Base-by-base conservation (phyloP, 2,888 invertebrate genomes). In the Nesidiocoris tenuis region DNA sequence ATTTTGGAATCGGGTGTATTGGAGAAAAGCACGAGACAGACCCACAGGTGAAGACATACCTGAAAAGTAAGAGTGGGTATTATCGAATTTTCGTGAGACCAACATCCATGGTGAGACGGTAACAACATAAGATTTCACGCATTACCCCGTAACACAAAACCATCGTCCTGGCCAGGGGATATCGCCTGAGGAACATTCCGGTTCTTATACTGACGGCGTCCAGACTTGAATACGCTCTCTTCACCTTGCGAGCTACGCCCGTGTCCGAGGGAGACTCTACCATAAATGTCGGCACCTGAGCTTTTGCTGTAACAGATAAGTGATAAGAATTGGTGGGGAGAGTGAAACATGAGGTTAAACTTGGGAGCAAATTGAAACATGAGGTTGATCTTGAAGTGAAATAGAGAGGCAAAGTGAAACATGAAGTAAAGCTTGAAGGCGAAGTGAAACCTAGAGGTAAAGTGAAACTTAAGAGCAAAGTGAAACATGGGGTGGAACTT, bases 1-100 rank as follows among this genome's bases (percentile, higher is more conserved):
- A 76, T 74, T 70, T 78, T 79, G 1, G 78, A 77, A 21, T 87
- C 87, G 57, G 90, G 90, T 63, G 90, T 88, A 81, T 91, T 92
- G 2, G 91, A 90, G 75, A 93, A 86, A 72, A 94, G 84, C 18
- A 94, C 91, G 68, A 93, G 87, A 83, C 93, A 86, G 68, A 94
- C 92, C 93, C 93, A 94, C 19, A 93, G 84, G 83, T 94, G 94
- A 16, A 95, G 85, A 68, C 93, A 84, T n/a, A 89, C 84, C 91
- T 75, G 75, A 39, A 77, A 75, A 66, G 21, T 16, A 56, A 5
- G 21, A 12, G n/a, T n/a, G n/a, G n/a, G n/a, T n/a, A n/a, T 54
- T 21, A 16, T 67, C 55, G 21, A n/a, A 67, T 59, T 59, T 59
- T 59, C n/a, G n/a, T n/a, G n/a, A n/a, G n/a, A n/a, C n/a, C n/a